Evolutionary conservation across 92 coral and sea anemone species (phyloP).

Genomic region (Parazoanthus darwini): DNA sequence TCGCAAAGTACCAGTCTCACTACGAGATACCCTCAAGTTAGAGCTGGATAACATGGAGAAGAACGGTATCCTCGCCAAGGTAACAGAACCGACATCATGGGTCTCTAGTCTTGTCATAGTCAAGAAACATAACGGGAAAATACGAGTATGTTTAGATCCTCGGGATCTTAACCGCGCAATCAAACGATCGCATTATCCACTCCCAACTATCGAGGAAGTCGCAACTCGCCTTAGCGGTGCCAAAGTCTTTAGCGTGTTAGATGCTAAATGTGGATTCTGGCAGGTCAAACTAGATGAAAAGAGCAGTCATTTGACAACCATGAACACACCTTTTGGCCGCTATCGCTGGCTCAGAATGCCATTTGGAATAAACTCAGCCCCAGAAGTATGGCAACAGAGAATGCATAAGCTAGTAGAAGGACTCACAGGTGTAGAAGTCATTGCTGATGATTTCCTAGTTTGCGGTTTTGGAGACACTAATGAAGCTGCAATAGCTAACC

Average conservation of each 20-base stretch:
- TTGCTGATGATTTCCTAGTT: constrained; percentile 6
- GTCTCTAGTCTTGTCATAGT: constrained; percentile 1
- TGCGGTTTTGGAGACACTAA: constrained; percentile 7
- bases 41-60: not conserved
- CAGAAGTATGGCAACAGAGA: constrained; percentile 11
- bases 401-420: constrained; percentile 5
- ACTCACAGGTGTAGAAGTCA: not conserved
- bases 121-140: constrained; percentile 4
- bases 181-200: constrained; percentile 6
- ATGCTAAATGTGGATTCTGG: constrained; percentile 7
- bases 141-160: not conserved
- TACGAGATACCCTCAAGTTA: no score
- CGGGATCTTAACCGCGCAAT: constrained; percentile 2
- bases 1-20: no score
- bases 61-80: not conserved
- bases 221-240: constrained; percentile 15
- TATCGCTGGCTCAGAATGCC: not conserved
- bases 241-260: not conserved
- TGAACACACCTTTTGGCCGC: constrained; percentile 9
- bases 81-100: constrained; percentile 2
- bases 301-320: not conserved
- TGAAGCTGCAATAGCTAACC: constrained; percentile 5
- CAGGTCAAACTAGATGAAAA: not conserved
- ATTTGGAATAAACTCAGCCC: not conserved
- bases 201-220: constrained; percentile 8